Evolutionary conservation across 2,888 invertebrate genomes (phyloP), one percentile per base, ranked within the genome.

Genomic region (Hirtodrosophila duncani): DNA sequence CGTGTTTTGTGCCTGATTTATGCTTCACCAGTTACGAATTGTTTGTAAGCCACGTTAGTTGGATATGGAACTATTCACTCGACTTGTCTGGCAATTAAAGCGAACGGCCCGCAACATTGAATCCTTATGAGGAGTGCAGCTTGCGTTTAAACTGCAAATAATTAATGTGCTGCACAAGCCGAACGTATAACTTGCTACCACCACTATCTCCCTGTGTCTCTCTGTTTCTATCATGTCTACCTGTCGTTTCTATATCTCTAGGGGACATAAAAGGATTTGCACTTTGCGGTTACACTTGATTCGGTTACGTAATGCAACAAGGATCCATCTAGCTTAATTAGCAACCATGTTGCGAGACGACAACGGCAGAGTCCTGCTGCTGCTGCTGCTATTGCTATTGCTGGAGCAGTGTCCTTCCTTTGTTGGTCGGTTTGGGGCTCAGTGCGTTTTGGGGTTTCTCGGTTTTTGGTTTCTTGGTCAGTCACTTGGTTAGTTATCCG

Each of bases 21-120:
- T 67, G 67, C 50, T 20, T 37, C 33, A 49, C 24, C 43, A 42
- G 44, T 36, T 48, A 41, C 60, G n/a, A 67, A 67, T 60, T 71
- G 68, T 67, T 71, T 67, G 71, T 37, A 53, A 44, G 27, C 37
- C 30, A 7, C 21, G 24, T 13, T 33, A 39, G 24, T 21, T 3
- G 20, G 27, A 20, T 34, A 58, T 39, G n/a, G n/a, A n/a, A n/a
- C n/a, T n/a, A n/a, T 38, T 30, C 9, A 24, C 39, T 14, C 39
- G 37, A 53, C 30, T 53, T 59, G 68, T 64, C 65, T 48, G 60
- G 48, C 61, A 72, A 67, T 71, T 71, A 67, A 68, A 64, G 48
- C 48, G 21, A 11, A n/a, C 33, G 23, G 36, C 17, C 29, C 41
- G 34, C 23, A 33, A 9, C 37, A 31, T 21, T 8, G n/a, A n/a